Conservation (phyloP, 2,888 invertebrate species). For the Sarcophaga rosellei region DNA sequence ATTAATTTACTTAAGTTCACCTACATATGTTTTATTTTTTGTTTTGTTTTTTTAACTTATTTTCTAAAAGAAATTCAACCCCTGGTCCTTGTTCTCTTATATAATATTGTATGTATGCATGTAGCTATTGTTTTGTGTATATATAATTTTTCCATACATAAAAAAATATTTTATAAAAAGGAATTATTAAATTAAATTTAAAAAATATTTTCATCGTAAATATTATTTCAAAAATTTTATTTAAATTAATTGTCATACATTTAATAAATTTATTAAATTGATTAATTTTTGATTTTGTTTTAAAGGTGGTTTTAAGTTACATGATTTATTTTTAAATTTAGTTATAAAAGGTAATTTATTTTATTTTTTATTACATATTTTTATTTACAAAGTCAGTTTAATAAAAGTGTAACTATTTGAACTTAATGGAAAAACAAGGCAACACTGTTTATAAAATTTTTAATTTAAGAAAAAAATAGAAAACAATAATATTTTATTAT, state of each 20-base stretch:
- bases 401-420: constrained; percentile 44
- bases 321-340: constrained; percentile 1
- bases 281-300: constrained; percentile 22
- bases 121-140: not conserved
- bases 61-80: constrained; percentile 8
- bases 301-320: constrained; percentile 57
- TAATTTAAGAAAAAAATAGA: not conserved
- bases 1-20: too few relatives aligned
- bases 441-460: constrained; percentile 9
- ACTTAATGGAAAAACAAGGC: constrained; percentile 47
- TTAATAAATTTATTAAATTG: not conserved
- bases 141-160: constrained; percentile 20
- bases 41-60: not conserved
- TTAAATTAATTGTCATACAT: constrained; percentile 4
- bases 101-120: not conserved
- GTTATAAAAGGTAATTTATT: constrained; percentile 10
- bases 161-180: constrained; percentile 31
- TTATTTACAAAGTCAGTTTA: constrained; percentile 23
- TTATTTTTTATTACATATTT: too few relatives aligned
- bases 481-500: not conserved
- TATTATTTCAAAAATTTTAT: constrained; percentile 9
- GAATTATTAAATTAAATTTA: constrained; percentile 34
- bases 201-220: constrained; percentile 18
- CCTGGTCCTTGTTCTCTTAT: constrained; percentile 37
- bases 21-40: too few relatives aligned